Evolutionary conservation across 2,888 invertebrate genomes (phyloP), one percentile per base, ranked within the genome.

Genomic region (Hirtodrosophila confusa): DNA sequence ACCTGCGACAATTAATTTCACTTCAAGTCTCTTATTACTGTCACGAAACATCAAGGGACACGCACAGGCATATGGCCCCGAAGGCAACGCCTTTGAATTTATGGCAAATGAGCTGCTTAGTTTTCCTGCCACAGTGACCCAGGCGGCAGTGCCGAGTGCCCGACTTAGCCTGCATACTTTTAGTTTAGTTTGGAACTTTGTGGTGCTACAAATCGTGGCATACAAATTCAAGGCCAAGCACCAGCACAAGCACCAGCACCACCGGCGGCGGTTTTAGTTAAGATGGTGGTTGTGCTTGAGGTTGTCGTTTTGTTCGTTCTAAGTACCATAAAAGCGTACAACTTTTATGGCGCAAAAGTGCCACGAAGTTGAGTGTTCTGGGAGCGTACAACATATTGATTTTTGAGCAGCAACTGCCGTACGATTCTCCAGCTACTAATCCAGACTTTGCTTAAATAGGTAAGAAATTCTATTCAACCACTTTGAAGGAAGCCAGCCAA

Each of bases 1-100:
- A 66, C 67, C 57, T 65, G 78, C 78, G 70, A 78, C 86, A 84
- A 88, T 88, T 88, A 83, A 85, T 86, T 88, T 86, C 73, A 83
- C 83, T 88, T 80, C 68, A 76, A 72, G 62, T 80, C 74, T 71
- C 75, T 66, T 76, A 84, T 80, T 80, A 84, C 61, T 73, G 80
- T 78, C 85, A 86, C 78, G 80, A 83, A 86, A 85, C 79, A 64
- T 72, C 69, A 73, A 49, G 67, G 65, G 69, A 64, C 83, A 87
- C 87, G 85, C 86, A 82, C 82, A 78, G 66, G 44, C 77, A 45
- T 66, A 53, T 43, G 51, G 23, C 53, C 49, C 69, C 64, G 7
- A 73, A 57, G 79, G 79, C 73, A 62, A 72, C 55, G 69, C 68
- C 69, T 58, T 63, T 61, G 71, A 77, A 75, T 74, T 74, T 78